Evolutionary conservation across 2,888 invertebrate species (phyloP).

Genomic region (Acanthosepion esculentum): DNA sequence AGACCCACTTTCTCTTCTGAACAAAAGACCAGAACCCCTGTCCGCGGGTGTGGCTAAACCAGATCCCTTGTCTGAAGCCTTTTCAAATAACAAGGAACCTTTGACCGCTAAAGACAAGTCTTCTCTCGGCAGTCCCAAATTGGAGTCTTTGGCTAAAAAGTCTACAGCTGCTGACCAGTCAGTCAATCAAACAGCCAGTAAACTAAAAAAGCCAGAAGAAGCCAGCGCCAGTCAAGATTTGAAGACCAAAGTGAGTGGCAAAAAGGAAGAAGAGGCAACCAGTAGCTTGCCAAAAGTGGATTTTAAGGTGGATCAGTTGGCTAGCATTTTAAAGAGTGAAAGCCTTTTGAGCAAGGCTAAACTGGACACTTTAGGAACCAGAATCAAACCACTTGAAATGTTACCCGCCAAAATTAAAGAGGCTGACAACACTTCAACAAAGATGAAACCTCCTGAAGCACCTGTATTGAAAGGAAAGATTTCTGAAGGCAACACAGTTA

Average conservation of each 20-base stretch:
- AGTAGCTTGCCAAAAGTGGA: background rate
- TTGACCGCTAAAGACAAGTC: conserved; percentile 41
- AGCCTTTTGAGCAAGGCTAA: conserved; percentile 36
- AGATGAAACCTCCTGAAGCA: background rate
- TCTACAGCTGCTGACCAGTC: background rate
- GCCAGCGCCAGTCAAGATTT: conserved; percentile 1
- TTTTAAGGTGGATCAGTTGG: conserved; percentile 38
- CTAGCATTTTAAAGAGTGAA: conserved; percentile 45
- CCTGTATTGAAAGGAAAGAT: background rate
- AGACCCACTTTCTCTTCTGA: conserved; percentile 38
- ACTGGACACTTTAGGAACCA: conserved; percentile 8
- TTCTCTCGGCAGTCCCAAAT: conserved; percentile 24
- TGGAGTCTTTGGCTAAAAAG: conserved; percentile 42
- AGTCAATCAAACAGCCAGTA: background rate
- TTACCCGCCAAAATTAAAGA: background rate
- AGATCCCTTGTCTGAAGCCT: conserved; percentile 40
- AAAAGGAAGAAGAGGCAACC: background rate
- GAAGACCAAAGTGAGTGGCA: background rate
- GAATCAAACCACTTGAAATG: conserved; percentile 33
- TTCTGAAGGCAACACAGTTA: background rate
- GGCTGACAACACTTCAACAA: background rate
- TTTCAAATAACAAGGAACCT: conserved; percentile 39
- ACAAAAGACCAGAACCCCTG: conserved; percentile 7
- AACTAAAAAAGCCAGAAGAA: conserved; percentile 38
- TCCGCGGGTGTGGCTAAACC: background rate